Evolutionary conservation across 2,797 vertebrate species (phyloP).

Genomic region (Rhinella marina): DNA sequence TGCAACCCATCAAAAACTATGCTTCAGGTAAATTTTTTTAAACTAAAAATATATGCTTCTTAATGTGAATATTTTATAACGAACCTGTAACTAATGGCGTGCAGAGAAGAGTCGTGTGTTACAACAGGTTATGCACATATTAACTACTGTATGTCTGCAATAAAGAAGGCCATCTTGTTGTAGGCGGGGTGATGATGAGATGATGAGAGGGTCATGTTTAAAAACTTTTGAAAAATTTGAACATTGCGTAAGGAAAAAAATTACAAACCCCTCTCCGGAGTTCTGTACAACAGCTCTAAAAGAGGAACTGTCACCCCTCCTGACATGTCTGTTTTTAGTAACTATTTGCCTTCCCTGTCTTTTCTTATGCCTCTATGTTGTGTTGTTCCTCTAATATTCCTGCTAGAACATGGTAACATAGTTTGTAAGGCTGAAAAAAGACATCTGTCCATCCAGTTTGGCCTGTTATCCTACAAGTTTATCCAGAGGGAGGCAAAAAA

Average conservation of each 20-base stretch:
- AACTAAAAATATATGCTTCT: not conserved
- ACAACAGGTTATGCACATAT: constrained; percentile 11
- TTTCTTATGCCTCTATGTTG: no score
- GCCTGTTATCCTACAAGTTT: no score
- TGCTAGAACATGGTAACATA: no score
- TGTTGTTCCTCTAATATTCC: no score
- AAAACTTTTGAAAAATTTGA: not conserved
- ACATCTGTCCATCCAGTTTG: no score
- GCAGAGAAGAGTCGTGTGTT: not conserved
- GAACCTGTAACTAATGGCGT: not conserved
- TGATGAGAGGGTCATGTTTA: not conserved
- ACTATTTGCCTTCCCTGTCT: no score
- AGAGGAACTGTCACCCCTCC: no score
- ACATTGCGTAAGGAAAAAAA: not conserved
- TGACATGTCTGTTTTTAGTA: no score
- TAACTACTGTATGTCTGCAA: not conserved
- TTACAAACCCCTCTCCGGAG: not conserved
- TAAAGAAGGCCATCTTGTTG: not conserved
- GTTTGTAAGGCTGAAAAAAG: no score
- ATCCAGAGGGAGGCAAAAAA: no score
- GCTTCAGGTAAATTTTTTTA: not conserved
- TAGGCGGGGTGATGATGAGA: not conserved
- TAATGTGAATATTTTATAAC: not conserved
- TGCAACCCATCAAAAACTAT: not conserved
- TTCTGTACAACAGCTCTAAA: no score